Evolutionary conservation across 1,140 invertebrate genomes (phyloP).

Genomic region (Aradophagus sp.): DNA sequence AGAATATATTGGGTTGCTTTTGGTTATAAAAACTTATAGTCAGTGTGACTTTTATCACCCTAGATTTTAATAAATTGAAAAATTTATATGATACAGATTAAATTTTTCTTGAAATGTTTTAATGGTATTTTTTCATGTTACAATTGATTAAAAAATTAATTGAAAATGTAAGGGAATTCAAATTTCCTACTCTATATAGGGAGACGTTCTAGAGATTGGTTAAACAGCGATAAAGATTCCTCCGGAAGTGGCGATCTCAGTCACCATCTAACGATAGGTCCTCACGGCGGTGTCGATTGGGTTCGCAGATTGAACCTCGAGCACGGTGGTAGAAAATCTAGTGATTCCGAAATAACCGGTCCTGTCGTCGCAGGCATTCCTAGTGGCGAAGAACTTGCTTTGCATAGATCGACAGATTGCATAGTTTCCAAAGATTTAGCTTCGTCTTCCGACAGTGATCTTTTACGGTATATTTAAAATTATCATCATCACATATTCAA

Average conservation of each 20-base stretch:
- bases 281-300: slow-evolving; percentile 80
- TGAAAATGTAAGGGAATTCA: no score
- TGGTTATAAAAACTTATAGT: no score
- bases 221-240: slow-evolving; percentile 65
- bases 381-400: slow-evolving; percentile 72
- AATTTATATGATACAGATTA: no score
- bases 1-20: no score
- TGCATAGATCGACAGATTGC: slow-evolving; percentile 81
- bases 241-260: slow-evolving; percentile 67
- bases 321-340: slow-evolving; percentile 69
- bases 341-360: slow-evolving; percentile 73
- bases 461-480: slow-evolving; percentile 71
- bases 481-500: no score
- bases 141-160: no score
- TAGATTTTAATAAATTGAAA: no score
- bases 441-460: slow-evolving; percentile 78
- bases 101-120: no score
- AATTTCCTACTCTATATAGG: slow-evolving; percentile 58
- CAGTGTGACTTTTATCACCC: no score
- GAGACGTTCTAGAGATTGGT: slow-evolving; percentile 69
- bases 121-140: no score
- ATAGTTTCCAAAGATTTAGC: slow-evolving; percentile 78
- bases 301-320: slow-evolving; percentile 75
- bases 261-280: slow-evolving; percentile 79
- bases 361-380: slow-evolving; percentile 67